These are phyloP conservation scores for Amphipyra tragopoginis DNA, from an alignment of 2,888 invertebrate species.

Conservation along the genomic window DNA sequence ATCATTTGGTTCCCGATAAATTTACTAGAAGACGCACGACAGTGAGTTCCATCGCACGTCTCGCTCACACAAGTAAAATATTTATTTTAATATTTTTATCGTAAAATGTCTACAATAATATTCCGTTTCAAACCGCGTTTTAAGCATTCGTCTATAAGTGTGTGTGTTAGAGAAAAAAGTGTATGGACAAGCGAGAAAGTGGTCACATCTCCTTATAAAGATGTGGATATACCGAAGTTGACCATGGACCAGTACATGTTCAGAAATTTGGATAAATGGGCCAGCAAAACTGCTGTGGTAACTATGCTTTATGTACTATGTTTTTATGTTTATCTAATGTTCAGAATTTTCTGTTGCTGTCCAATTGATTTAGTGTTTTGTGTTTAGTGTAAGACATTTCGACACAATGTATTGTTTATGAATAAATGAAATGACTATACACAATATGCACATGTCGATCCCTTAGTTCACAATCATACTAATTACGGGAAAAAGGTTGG, in stretches of 20 bases:
- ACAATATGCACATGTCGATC: too few relatives aligned
- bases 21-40: background rate
- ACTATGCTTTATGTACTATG: slow-evolving; percentile 30
- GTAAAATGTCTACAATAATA: slow-evolving; percentile 42
- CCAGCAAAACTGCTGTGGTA: slow-evolving; percentile 89
- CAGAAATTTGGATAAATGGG: slow-evolving; percentile 90
- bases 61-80: background rate
- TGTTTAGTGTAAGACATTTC: too few relatives aligned
- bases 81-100: background rate
- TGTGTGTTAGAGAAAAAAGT: slow-evolving; percentile 56
- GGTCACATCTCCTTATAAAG: slow-evolving; percentile 81
- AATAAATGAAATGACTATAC: too few relatives aligned
- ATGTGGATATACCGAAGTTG: slow-evolving; percentile 82
- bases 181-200: slow-evolving; percentile 69
- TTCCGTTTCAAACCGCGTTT: slow-evolving; percentile 41
- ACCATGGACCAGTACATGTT: slow-evolving; percentile 90
- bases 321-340: too few relatives aligned
- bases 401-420: too few relatives aligned
- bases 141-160: slow-evolving; percentile 34
- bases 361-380: too few relatives aligned
- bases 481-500: too few relatives aligned
- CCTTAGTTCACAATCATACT: too few relatives aligned
- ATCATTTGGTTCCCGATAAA: too few relatives aligned
- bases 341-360: too few relatives aligned
- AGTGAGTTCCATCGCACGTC: background rate